Conservation (phyloP, 1,140 invertebrate genomes). For the Pinna nobilis region DNA sequence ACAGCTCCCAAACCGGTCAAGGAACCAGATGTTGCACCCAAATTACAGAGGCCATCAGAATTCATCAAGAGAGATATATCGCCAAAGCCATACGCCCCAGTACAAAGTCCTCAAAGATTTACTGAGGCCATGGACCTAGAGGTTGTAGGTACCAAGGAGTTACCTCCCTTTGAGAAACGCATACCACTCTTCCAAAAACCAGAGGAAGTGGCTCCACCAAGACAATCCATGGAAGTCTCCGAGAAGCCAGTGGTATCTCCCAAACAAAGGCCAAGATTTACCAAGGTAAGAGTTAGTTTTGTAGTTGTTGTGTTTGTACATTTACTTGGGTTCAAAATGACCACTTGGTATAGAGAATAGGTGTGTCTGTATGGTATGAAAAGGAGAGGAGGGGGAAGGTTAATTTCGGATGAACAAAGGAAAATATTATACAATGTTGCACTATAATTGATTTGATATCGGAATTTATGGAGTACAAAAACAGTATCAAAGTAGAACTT, state of each 20-base stretch:
- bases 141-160: constrained; percentile 52
- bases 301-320: too few relatives aligned
- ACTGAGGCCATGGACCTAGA: constrained; percentile 60
- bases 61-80: constrained; percentile 34
- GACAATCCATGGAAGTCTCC: constrained; percentile 28
- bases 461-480: too few relatives aligned
- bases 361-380: too few relatives aligned
- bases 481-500: too few relatives aligned
- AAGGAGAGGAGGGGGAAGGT: too few relatives aligned
- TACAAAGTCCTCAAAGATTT: constrained; percentile 50
- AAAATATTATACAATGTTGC: too few relatives aligned
- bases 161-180: constrained; percentile 62
- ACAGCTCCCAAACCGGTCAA: constrained; percentile 39
- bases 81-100: constrained; percentile 27
- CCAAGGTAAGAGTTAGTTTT: constrained; percentile 40
- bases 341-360: too few relatives aligned
- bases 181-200: constrained; percentile 56
- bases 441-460: too few relatives aligned
- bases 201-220: constrained; percentile 42
- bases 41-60: constrained; percentile 58
- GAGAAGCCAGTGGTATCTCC: constrained; percentile 41
- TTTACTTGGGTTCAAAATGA: too few relatives aligned
- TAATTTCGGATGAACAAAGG: too few relatives aligned
- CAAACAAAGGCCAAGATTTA: constrained; percentile 61
- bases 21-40: constrained; percentile 61